Conservation (phyloP, 2,888 invertebrate genomes). For the Macrosiphum euphorbiae region DNA sequence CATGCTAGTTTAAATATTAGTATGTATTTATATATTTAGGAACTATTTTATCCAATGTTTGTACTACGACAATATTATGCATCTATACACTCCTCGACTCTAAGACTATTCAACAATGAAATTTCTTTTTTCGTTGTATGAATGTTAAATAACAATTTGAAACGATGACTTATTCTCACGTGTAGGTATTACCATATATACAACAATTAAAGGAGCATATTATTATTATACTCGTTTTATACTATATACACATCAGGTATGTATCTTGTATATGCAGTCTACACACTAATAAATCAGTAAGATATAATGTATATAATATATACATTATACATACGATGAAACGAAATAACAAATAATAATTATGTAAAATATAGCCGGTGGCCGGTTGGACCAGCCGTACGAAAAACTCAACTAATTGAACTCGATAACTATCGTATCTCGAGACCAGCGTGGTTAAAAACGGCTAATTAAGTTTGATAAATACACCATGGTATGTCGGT, state of each 20-base stretch:
- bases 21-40: neutral
- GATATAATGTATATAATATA: slow-evolving; percentile 5
- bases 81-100: neutral
- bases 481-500: neutral
- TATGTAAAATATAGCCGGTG: slow-evolving; percentile 47
- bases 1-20: slow-evolving; percentile 9
- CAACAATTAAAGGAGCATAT: slow-evolving; percentile 23
- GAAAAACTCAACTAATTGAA: slow-evolving; percentile 45
- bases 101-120: slow-evolving; percentile 40
- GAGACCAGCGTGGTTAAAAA: slow-evolving; percentile 35
- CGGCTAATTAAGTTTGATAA: slow-evolving; percentile 56
- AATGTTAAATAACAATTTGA: neutral
- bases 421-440: slow-evolving; percentile 14
- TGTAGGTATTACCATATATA: neutral
- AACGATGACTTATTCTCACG: slow-evolving; percentile 29
- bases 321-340: neutral
- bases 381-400: neutral
- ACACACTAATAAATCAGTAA: slow-evolving; percentile 30
- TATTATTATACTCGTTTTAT: neutral
- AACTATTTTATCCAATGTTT: slow-evolving; percentile 18
- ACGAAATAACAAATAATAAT: slow-evolving; percentile 45
- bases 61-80: neutral
- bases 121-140: neutral
- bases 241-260: neutral
- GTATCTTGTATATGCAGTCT: neutral